phyloP scores from a whole-genome alignment of 2,113 vertebrate species.

The Emydura subglobosa region DNA sequence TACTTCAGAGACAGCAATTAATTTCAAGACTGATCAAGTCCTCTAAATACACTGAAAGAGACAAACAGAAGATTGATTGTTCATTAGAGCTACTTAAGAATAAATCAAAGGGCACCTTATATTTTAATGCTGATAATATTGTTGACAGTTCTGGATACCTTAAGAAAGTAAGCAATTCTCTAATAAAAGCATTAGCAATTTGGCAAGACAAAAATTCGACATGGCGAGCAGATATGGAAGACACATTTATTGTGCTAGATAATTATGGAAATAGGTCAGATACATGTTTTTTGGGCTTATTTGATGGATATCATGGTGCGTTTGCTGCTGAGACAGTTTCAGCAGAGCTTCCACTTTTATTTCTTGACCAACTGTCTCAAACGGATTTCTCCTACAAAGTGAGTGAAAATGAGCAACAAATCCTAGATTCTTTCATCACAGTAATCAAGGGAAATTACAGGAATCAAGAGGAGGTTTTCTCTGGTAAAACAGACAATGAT shows the following conservation, averaged over 20 bases:
- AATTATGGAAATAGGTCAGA: slow-evolving; percentile 73
- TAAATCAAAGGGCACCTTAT: not conserved
- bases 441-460: slow-evolving; percentile 71
- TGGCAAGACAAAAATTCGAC: slow-evolving; percentile 73
- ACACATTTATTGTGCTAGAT: slow-evolving; percentile 56
- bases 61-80: slow-evolving; percentile 42
- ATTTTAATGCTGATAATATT: not conserved
- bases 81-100: slow-evolving; percentile 69
- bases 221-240: slow-evolving; percentile 71
- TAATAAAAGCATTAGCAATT: slow-evolving; percentile 69
- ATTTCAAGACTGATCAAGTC: slow-evolving; percentile 41
- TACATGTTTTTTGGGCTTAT: slow-evolving; percentile 75
- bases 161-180: slow-evolving; percentile 9
- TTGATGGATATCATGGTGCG: slow-evolving; percentile 63
- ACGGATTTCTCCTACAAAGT: slow-evolving; percentile 63
- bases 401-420: slow-evolving; percentile 41
- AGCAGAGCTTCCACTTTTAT: slow-evolving; percentile 72
- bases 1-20: slow-evolving; percentile 29
- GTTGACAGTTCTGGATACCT: not conserved
- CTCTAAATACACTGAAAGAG: slow-evolving; percentile 41
- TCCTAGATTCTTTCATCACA: slow-evolving; percentile 63
- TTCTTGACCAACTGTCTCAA: slow-evolving; percentile 76
- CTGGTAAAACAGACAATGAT: not conserved
- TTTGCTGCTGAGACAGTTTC: slow-evolving; percentile 66
- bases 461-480: slow-evolving; percentile 55